Base-by-base conservation (phyloP, 2,113 vertebrate genomes). In the Sinosuthora webbiana region DNA sequence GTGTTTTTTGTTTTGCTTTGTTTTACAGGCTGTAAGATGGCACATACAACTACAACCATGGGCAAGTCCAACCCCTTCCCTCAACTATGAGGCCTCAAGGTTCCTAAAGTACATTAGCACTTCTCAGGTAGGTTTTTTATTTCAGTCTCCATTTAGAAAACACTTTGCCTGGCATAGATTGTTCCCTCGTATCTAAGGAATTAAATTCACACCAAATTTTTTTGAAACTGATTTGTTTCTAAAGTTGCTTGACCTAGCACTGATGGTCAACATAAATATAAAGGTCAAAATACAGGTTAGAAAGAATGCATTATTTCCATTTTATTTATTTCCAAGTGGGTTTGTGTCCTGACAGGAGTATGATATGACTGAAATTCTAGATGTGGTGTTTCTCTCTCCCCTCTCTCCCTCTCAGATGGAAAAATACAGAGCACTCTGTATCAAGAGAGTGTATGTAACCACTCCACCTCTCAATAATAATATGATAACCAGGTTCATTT, bases 71-170 rank as follows among this genome's bases (percentile, higher is more conserved):
- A 98, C 93, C 37, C 98, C 92, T 64, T 98, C 98, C 35, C 97
- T 99, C 96, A 97, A 98, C 91, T 98, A 98, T 1, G 99, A 99
- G 95, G 99, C 99, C 39, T 91, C 84, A 83, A 98, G 99, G 85
- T 99, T 99, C 96, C 98, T 99, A 89, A 96, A 91, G 63, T 99
- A 99, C 78, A 99, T 99, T 96, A 98, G 98, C 79, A 99, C 98
- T 82, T 97, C 98, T 68, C 99, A 99, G 98, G 99, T 99, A 84
- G 69, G 92, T 90, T 95, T 91, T 86, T 80, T 1, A 4, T 89
- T 85, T 49, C 57, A 21, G 30, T 44, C 27, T 79, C 62, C 20
- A 14, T 44, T 89, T 87, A 89, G 67, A 67, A 71, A 67, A 50
- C 23, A n/a, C 13, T 75, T 73, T 69, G 52, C 69, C 59, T 84